Evolutionary conservation across 2,888 invertebrate genomes (phyloP), one percentile per base, ranked within the genome.

Genomic region (Dicranocentrus wangi): DNA sequence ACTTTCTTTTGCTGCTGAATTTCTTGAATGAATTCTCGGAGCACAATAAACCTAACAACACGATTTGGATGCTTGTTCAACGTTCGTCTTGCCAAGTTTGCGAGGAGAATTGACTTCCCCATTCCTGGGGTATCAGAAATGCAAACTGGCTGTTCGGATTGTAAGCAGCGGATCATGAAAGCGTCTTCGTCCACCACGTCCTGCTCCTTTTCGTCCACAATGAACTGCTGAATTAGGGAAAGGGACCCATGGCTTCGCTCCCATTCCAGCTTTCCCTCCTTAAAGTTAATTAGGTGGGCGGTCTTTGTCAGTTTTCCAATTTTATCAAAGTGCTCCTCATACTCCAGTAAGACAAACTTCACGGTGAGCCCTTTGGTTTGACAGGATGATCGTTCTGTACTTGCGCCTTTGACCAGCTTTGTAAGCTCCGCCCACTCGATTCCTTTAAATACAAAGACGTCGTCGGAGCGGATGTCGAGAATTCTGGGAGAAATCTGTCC

Each of bases 291-390:
- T 19, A 21, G 17, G 27, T 68, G 68, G 15, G 51, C 68, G 2
- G 68, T 39, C 17, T 27, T 2, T 7, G 53, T 21, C 1, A 53
- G 5, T 10, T 23, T 8, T 19, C 53, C 53, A 53, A 69, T 69
- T 3, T 32, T 32, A 2, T 69, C 55, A 15, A 69, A 53, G 15
- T 69, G 25, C 13, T 1, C 10, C 13, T 13, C 15, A 21, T 53
- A 17, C 21, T 69, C 69, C 1, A 69, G 53, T 1, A 69, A 3
- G 8, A 69, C 32, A 19, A 53, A 69, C 7, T 25, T n/a, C 2
- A 51, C 27, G 2, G 69, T 53, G 2, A 69, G n/a, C 1, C 7
- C 1, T 2, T 32, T 13, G 1, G 28, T n/a, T 19, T 66, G 66
- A 17, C 27, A 27, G 0, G 15, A n/a, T n/a, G 47, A 47, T n/a